phyloP scores from a whole-genome alignment of 2,888 invertebrate genomes.

The Parelbella ahira region DNA sequence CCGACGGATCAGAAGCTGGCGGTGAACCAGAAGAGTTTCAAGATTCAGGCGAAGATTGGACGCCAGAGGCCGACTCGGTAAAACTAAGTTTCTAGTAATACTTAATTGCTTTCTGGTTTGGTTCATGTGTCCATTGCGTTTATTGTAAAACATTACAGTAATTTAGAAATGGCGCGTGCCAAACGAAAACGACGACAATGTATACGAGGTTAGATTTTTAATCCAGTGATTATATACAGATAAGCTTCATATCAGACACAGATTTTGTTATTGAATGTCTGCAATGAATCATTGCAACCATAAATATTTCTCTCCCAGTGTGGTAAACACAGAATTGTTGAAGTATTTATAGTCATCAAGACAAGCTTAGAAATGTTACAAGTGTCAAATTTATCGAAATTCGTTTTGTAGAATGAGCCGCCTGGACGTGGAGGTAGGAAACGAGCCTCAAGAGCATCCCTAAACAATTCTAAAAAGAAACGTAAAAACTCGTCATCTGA shows the following conservation, averaged over 20 bases:
- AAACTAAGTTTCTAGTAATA: constrained; percentile 17
- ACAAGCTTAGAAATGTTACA: no score
- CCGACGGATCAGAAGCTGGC: constrained; percentile 68
- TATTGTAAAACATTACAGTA: background rate
- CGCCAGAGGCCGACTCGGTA: constrained; percentile 77
- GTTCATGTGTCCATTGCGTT: no score
- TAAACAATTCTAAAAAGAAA: constrained; percentile 71
- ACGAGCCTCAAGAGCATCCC: constrained; percentile 50
- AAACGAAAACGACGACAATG: constrained; percentile 19
- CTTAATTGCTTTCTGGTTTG: no score
- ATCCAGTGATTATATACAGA: no score
- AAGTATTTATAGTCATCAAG: no score
- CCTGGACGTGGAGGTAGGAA: constrained; percentile 59
- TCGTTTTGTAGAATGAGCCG: constrained; percentile 53
- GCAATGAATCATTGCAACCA: no score
- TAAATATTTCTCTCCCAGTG: no score
- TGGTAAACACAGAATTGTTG: no score
- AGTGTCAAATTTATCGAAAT: no score
- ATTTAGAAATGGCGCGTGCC: constrained; percentile 31
- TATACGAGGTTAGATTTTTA: constrained; percentile 31
- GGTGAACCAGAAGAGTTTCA: constrained; percentile 77
- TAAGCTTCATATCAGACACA: no score
- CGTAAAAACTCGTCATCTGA: constrained; percentile 70
- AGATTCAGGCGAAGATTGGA: constrained; percentile 79
- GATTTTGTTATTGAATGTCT: no score